phyloP scores from a whole-genome alignment of 1,140 invertebrate genomes.

The Leptinotarsa defecta region DNA sequence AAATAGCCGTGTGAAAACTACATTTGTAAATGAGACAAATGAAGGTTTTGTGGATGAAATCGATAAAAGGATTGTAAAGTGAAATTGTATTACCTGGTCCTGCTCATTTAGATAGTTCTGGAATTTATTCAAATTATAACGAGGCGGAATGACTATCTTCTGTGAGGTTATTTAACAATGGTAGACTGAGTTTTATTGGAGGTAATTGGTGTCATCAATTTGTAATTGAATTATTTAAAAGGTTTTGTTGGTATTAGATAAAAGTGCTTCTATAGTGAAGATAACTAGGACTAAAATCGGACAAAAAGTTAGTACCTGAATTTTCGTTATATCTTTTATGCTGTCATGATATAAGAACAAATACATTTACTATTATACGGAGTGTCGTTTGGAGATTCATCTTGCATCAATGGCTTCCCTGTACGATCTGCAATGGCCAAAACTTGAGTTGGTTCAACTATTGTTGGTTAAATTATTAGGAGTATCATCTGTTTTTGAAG shows the following conservation, averaged over 20 bases:
- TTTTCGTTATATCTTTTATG: too few species aligned
- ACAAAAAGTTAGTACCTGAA: too few species aligned
- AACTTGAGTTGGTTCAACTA: too few species aligned
- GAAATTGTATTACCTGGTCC: not conserved
- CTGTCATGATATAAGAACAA: too few species aligned
- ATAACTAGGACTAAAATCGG: not conserved
- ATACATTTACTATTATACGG: too few species aligned
- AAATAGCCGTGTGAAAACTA: not conserved
- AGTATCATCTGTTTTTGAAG: too few species aligned
- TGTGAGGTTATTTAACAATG: not conserved
- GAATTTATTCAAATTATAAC: not conserved
- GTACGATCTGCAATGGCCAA: too few species aligned
- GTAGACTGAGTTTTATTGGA: not conserved
- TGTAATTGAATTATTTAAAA: not conserved
- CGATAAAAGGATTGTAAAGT: conserved; percentile 3
- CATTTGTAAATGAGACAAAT: not conserved
- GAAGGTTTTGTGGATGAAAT: not conserved
- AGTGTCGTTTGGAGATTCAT: too few species aligned
- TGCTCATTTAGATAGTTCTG: not conserved
- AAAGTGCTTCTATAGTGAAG: not conserved
- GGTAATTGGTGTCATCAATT: not conserved
- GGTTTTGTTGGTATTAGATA: not conserved
- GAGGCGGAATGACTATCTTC: not conserved
- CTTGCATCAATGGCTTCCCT: too few species aligned
- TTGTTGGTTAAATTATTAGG: too few species aligned